Base-by-base conservation (phyloP, 2,113 vertebrate genomes). In the Sinocyclocheilus maitianheensis region DNA sequence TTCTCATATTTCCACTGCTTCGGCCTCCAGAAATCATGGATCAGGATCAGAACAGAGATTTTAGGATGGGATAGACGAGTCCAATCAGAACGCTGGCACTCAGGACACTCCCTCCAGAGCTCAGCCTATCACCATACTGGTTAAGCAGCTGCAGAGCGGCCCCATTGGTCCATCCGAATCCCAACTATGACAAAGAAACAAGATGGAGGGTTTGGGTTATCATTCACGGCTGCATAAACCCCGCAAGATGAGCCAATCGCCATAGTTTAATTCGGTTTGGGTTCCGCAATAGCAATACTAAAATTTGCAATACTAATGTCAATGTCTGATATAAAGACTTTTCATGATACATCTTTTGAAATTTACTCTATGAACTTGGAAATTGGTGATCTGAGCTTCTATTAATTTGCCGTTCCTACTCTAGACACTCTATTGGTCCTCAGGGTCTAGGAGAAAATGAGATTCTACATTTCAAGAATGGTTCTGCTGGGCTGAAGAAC, bases 141-240 rank as follows among this genome's bases (percentile, higher is more conserved):
- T 96, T 87, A 91, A 97, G 86, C 71, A 97, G 93, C 90, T 96
- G 94, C 81, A 96, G 89, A 14, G 78, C 95, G 20, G 96, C 92
- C 0, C 95, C 95, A 11, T 94, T 96, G 78, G 95, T 96, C 97
- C 96, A 96, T 46, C 96, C 95, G 60, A 96, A 97, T 0, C 96
- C 96, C 87, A 96, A 92, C 96, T 97, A 85, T 75, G 84, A 80
- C 37, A 37, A 30, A n/a, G 87, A 24, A 60, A 48, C 40, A 18
- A 37, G 5, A 69, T 18, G 3, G 60, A 55, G 14, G 43, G 22
- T 75, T 46, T 48, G 12, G 40, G 43, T 76, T 76, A 26, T 48
- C 40, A 76, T 46, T 51, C 43, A 48, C 1, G 1, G n/a, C 26
- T n/a, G 20, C 69, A 14, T n/a, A 74, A 74, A n/a, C 20, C 10